Conservation (phyloP, 2,888 invertebrate genomes). For the Drosophila pseudotalamancana region DNA sequence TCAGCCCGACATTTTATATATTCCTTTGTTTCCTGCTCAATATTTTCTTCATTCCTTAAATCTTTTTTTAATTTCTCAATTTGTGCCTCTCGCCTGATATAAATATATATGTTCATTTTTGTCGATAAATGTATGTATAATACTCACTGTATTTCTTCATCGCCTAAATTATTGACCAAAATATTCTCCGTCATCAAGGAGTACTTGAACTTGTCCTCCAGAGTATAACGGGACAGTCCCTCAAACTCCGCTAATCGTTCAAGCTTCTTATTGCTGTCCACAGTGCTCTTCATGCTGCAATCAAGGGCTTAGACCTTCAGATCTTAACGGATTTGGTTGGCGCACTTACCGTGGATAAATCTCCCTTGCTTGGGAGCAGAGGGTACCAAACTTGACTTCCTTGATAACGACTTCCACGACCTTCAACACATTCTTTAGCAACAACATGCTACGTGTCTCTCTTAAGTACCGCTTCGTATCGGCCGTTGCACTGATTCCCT, state of each 20-base stretch:
- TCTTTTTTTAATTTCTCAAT: conserved; percentile 64
- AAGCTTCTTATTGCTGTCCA: conserved; percentile 75
- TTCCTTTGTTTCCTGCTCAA: conserved; percentile 47
- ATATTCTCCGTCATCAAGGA: conserved; percentile 65
- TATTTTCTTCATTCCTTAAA: conserved; percentile 48
- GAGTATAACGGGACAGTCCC: conserved; percentile 50
- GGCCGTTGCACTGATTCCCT: background rate
- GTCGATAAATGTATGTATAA: background rate
- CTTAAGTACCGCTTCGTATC: conserved; percentile 77
- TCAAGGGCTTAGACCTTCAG: background rate
- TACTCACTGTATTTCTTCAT: conserved; percentile 77
- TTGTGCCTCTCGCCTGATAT: conserved; percentile 65
- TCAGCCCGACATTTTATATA: conserved; percentile 71
- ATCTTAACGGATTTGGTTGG: no score
- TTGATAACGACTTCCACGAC: conserved; percentile 77
- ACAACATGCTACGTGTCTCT: conserved; percentile 81
- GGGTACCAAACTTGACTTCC: conserved; percentile 78
- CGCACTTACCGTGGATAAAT: conserved; percentile 80
- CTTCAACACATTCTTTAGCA: conserved; percentile 72
- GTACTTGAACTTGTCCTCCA: conserved; percentile 67
- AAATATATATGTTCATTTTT: background rate
- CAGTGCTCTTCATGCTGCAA: conserved; percentile 72
- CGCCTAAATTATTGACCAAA: conserved; percentile 76
- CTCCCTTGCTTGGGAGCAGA: conserved; percentile 78
- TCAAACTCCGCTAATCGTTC: conserved; percentile 65